Conservation (phyloP, 2,888 invertebrate genomes). For the Resseliella maxima region DNA sequence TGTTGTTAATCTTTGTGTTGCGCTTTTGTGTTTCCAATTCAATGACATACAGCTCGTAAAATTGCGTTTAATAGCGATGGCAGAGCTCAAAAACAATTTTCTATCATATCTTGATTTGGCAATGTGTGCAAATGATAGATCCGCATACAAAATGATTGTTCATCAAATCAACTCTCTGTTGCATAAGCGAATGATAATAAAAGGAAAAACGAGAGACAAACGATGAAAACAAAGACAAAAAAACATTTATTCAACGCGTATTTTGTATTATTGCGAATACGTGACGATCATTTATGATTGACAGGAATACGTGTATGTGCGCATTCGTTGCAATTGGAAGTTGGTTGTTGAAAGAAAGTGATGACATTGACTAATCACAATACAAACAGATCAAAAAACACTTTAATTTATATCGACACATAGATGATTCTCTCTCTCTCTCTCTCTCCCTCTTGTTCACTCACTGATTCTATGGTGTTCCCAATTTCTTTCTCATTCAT, state of each 20-base stretch:
- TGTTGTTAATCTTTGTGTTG: too few relatives aligned
- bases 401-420: conserved; percentile 45
- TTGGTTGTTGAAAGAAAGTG: too few relatives aligned
- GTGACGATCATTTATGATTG: conserved; percentile 38
- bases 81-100: conserved; percentile 29
- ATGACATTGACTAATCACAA: conserved; percentile 51
- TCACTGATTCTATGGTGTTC: too few relatives aligned
- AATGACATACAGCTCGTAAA: not conserved
- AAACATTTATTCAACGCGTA: not conserved
- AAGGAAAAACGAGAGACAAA: not conserved
- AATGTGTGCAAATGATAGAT: not conserved
- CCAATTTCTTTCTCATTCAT: too few relatives aligned
- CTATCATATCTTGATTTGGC: conserved; percentile 39
- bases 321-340: not conserved
- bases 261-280: conserved; percentile 36
- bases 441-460: not conserved
- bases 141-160: too few relatives aligned
- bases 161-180: not conserved
- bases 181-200: not conserved
- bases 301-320: not conserved
- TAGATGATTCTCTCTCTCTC: not conserved
- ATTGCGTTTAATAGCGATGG: conserved; percentile 18
- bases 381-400: conserved; percentile 32
- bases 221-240: not conserved
- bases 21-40: not conserved